Percentiles rank a stretch among this genome's conserved stretches.
phyloP scores from a whole-genome alignment of 2,888 invertebrate species.

The Chaetogeoica ovagalla region DNA sequence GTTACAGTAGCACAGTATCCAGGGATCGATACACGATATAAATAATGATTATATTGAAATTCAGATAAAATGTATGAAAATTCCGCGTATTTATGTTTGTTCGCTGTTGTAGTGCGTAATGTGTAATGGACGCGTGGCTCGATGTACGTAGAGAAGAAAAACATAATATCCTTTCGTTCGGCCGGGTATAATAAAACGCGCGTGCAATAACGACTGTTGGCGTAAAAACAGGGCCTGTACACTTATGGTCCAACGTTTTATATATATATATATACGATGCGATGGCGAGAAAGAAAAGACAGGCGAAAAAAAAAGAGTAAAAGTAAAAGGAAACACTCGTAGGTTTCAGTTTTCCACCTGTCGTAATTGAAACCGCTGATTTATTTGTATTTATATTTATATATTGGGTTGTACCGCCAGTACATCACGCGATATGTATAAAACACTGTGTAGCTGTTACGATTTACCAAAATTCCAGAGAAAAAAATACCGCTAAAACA shows the following conservation, averaged over 20 bases:
- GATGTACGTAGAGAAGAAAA: not conserved
- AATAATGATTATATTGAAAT: too few species aligned
- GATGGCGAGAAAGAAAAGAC: too few species aligned
- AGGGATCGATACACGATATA: too few species aligned
- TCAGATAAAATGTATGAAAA: not conserved
- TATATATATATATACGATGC: too few species aligned
- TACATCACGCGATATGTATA: not conserved
- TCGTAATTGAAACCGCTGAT: constrained; percentile 37
- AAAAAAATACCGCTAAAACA: not conserved
- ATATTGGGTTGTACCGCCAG: not conserved
- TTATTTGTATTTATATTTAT: not conserved
- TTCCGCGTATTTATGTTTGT: too few species aligned
- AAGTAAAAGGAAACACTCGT: not conserved
- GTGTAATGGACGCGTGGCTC: too few species aligned
- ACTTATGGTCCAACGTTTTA: not conserved
- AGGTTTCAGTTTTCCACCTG: constrained; percentile 38
- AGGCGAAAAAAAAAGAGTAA: not conserved
- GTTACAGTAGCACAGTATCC: too few species aligned
- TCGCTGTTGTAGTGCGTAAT: too few species aligned
- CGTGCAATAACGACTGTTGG: constrained; percentile 12
- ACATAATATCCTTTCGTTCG: constrained; percentile 8
- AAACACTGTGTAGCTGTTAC: not conserved
- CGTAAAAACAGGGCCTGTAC: constrained; percentile 11
- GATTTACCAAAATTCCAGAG: not conserved
- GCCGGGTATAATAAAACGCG: constrained; percentile 24